A percentile compares a stretch with the other conserved stretches of the same genome.
Evolutionary conservation across 2,888 invertebrate genomes (phyloP).

Genomic region (Mythimna loreyi): DNA sequence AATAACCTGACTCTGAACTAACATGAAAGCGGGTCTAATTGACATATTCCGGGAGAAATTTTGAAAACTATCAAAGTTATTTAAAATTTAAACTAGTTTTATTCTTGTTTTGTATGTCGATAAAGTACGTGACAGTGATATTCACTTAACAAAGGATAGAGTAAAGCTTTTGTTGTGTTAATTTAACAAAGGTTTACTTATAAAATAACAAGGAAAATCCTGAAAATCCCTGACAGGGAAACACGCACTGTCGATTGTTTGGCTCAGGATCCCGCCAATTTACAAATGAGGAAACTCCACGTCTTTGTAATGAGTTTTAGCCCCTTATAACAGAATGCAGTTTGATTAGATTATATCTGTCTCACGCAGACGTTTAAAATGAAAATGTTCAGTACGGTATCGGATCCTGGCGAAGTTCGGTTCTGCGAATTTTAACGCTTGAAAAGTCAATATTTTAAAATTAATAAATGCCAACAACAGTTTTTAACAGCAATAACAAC

Average conservation of each 20-base stretch:
- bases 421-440: too few relatives aligned
- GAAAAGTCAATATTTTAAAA: too few relatives aligned
- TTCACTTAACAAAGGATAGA: slow-evolving; percentile 28
- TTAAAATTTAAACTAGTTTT: slow-evolving; percentile 26
- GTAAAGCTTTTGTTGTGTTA: slow-evolving; percentile 21
- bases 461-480: too few relatives aligned
- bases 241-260: slow-evolving; percentile 24
- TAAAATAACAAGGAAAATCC: slow-evolving; percentile 44
- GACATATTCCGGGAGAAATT: slow-evolving; percentile 24
- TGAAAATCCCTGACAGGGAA: slow-evolving; percentile 33
- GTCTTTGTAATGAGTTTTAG: slow-evolving; percentile 2
- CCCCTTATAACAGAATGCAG: not conserved
- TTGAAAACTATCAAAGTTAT: slow-evolving; percentile 19
- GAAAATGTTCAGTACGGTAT: too few relatives aligned
- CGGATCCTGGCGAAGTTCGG: too few relatives aligned
- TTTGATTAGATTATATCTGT: slow-evolving; percentile 4
- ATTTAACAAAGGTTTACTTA: slow-evolving; percentile 12
- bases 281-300: slow-evolving; percentile 17
- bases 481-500: too few relatives aligned
- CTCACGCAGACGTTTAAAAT: not conserved
- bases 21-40: slow-evolving; percentile 37
- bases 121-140: slow-evolving; percentile 30
- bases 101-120: slow-evolving; percentile 23
- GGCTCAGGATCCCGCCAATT: slow-evolving; percentile 17
- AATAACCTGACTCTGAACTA: slow-evolving; percentile 17